These are phyloP conservation scores for Drosophila bocqueti DNA, from an alignment of 1,140 invertebrate species.

Conservation along the genomic window DNA sequence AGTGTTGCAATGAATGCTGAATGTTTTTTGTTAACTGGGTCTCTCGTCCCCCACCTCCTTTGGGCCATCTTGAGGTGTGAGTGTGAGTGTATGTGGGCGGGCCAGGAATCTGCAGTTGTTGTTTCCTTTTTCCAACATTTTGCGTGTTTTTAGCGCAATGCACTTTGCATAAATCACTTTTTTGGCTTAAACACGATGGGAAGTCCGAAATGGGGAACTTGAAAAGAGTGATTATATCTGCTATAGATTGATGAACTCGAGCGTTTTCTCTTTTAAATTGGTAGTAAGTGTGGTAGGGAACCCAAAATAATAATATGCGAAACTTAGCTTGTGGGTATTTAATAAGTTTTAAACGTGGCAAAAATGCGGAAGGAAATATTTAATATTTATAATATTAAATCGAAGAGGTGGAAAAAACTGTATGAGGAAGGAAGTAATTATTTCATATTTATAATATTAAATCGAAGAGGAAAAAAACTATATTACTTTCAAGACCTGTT, in stretches of 20 bases:
- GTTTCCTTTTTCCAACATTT: slow-evolving; percentile 24
- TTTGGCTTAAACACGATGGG: slow-evolving; percentile 11
- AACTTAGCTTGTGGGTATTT: not conserved
- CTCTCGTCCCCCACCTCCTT: slow-evolving; percentile 19
- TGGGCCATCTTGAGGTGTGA: slow-evolving; percentile 11
- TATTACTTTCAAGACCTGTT: not conserved
- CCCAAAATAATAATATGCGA: not conserved
- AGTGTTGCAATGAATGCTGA: slow-evolving; percentile 51
- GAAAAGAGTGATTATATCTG: slow-evolving; percentile 40
- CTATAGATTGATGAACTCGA: slow-evolving; percentile 5
- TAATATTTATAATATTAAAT: not conserved
- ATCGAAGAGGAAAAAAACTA: not conserved
- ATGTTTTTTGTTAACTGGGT: slow-evolving; percentile 58
- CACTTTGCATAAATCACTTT: slow-evolving; percentile 41
- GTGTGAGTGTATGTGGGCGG: slow-evolving; percentile 8
- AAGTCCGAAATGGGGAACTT: slow-evolving; percentile 26
- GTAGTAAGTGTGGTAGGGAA: not conserved
- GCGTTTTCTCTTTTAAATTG: slow-evolving; percentile 41
- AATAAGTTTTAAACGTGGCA: not conserved
- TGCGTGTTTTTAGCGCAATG: slow-evolving; percentile 23
- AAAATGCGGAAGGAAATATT: not conserved
- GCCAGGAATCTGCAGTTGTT: slow-evolving; percentile 16
- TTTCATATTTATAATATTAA: not conserved
- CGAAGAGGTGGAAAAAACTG: no score
- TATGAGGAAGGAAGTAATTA: not conserved